phyloP scores from a whole-genome alignment of 2,888 invertebrate species.

The Drosophila cognata region DNA sequence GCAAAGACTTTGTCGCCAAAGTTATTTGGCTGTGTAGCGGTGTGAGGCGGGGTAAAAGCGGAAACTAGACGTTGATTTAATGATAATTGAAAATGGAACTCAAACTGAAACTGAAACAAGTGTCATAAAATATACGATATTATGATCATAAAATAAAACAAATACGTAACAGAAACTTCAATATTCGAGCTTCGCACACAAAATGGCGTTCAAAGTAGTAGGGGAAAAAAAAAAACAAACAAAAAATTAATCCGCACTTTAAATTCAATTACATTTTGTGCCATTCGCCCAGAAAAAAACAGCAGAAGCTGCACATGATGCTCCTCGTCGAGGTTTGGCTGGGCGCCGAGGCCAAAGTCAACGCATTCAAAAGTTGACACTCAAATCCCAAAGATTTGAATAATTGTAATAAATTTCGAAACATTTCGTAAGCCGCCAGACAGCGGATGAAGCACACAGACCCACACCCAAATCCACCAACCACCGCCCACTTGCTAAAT shows the following conservation, averaged over 20 bases:
- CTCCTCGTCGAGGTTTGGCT: constrained; percentile 36
- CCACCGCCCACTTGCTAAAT: constrained; percentile 37
- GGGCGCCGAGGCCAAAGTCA: constrained; percentile 44
- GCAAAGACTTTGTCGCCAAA: constrained; percentile 61
- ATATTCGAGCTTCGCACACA: not conserved
- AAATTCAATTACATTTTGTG: constrained; percentile 79
- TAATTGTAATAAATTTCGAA: constrained; percentile 80
- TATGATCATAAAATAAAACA: constrained; percentile 22
- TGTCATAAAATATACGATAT: constrained; percentile 46
- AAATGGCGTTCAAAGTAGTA: constrained; percentile 4
- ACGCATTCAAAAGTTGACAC: constrained; percentile 81
- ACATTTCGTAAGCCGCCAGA: constrained; percentile 73
- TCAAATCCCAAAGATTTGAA: constrained; percentile 78
- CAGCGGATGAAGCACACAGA: constrained; percentile 60
- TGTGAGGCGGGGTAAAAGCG: not conserved
- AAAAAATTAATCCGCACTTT: constrained; percentile 69
- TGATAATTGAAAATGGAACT: constrained; percentile 59
- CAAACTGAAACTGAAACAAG: constrained; percentile 27
- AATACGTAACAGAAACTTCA: constrained; percentile 13
- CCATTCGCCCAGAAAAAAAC: constrained; percentile 6
- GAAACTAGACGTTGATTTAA: constrained; percentile 55
- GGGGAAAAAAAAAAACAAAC: constrained; percentile 36
- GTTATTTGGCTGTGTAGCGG: constrained; percentile 19
- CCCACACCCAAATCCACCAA: constrained; percentile 9
- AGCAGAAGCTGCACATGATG: constrained; percentile 63